Evolutionary conservation across 2,113 vertebrate genomes (phyloP), one percentile per base, ranked within the genome.

Genomic region (Heteronetta atricapilla): DNA sequence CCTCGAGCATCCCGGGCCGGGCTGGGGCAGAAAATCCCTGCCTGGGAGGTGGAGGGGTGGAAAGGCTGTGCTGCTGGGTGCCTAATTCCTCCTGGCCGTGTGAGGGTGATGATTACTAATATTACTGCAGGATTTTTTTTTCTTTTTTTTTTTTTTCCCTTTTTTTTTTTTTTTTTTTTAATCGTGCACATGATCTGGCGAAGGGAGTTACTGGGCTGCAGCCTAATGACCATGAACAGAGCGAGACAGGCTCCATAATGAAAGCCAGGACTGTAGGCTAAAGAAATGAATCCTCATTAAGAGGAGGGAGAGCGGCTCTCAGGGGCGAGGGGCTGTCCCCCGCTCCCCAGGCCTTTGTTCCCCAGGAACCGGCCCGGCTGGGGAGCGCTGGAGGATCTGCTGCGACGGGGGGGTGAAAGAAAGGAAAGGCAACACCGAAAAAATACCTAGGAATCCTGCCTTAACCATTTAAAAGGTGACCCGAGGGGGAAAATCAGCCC

Each of bases 211-310:
- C 69, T 82, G 91, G 48, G 77, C 38, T 95, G 89, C 69, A 92
- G 87, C 68, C 67, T 93, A 89, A 95, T 88, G 93, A 82, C 63
- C 85, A 73, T 23, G 85, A 88, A 67, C 68, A 67, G 79, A 80
- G 82, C 0, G 36, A 96, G 85, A 46, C 79, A 76, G 86, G 77
- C 87, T 97, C 68, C 50, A 19, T 76, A 88, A 91, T 81, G 93
- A 89, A 89, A 88, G 89, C 64, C 76, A 67, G 64, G 93, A 33
- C 93, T 91, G 89, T 50, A 80, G 93, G 93, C 72, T 77, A 91
- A 95, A 95, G 90, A 93, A 93, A 95, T 81, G 93, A 95, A 96
- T 82, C 88, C 90, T 96, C 96, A 91, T 94, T 89, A 94, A 23
- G 82, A 56, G 60, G 64, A 89, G 58, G 13, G 16, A 68, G 53